Base-by-base conservation (phyloP, 30 jellyfish, hydroid and myxozoan species). In the Sanderia malayensis region DNA sequence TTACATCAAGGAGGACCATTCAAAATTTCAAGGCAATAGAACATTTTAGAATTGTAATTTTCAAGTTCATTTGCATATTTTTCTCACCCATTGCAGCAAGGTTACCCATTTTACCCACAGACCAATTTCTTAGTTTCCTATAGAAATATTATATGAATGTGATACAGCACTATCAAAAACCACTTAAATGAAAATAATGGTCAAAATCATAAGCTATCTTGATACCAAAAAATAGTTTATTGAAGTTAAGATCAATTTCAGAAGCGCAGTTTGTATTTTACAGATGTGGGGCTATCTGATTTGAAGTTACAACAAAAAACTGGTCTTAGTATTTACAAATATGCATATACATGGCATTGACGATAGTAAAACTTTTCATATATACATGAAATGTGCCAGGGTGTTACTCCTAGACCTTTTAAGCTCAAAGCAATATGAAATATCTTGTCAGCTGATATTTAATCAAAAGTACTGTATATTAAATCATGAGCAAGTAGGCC, bases 371-470 rank as follows among this genome's bases (percentile, higher is more conserved):
- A n/a, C n/a, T n/a, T n/a, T n/a, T n/a, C n/a, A n/a, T n/a, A n/a
- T n/a, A n/a, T n/a, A n/a, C n/a, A n/a, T n/a, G n/a, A n/a, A 37
- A 37, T 37, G 52, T 37, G 6, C 52, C 6, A 37, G 52, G 52
- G 52, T 37, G 52, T 37, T 37, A 37, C 52, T 37, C 52, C 52
- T 37, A 37, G 55, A 41, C 55, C 55, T 41, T 41, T 41, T 41
- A 41, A 41, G 64, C 64, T 9, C 64, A 49, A 49, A 18, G 27
- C 52, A 18, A 49, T 49, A 49, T 49, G 64, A 49, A 49, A 49
- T 49, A 49, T 49, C 64, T 49, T 18, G 64, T 49, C 64, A 49
- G 64, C 64, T 49, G 64, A 49, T 49, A 49, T 49, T 49, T 4
- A 49, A 49, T 49, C 64, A 49, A 49, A 49, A 49, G 24, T 49